These are phyloP conservation scores for Microcebus tavaratra DNA, from an alignment of 2,113 vertebrate species.

Conservation along the genomic window DNA sequence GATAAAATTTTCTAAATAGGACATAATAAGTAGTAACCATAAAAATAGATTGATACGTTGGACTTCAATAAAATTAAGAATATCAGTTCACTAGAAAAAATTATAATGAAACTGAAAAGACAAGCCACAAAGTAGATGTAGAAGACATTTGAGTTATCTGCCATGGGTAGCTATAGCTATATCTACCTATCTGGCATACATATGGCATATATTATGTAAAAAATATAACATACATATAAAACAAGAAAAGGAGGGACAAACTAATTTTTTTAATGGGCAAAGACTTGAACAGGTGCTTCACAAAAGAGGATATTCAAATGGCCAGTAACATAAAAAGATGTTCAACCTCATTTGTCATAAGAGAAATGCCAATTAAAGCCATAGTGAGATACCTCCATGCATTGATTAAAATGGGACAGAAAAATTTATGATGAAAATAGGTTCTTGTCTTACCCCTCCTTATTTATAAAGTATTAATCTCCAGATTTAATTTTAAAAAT, in stretches of 20 bases:
- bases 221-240: not conserved
- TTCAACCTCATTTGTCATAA: not conserved
- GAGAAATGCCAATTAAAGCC: not conserved
- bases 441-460: not conserved
- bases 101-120: not conserved
- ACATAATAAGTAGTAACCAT: not conserved
- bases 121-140: not conserved
- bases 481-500: not conserved
- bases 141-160: not conserved
- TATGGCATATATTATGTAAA: not conserved
- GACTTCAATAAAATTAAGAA: not conserved
- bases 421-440: not conserved
- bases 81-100: not conserved
- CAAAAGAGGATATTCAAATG: not conserved
- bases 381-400: not conserved
- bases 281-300: not conserved
- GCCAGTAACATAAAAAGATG: not conserved
- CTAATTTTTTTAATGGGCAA: not conserved
- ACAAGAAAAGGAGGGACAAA: not conserved
- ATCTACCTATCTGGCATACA: not conserved
- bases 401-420: not conserved
- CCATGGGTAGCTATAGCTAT: not conserved
- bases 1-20: not conserved
- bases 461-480: not conserved
- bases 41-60: not conserved